Evolutionary conservation across 1,140 invertebrate species (phyloP).

Genomic region (Agrypnia vestita): DNA sequence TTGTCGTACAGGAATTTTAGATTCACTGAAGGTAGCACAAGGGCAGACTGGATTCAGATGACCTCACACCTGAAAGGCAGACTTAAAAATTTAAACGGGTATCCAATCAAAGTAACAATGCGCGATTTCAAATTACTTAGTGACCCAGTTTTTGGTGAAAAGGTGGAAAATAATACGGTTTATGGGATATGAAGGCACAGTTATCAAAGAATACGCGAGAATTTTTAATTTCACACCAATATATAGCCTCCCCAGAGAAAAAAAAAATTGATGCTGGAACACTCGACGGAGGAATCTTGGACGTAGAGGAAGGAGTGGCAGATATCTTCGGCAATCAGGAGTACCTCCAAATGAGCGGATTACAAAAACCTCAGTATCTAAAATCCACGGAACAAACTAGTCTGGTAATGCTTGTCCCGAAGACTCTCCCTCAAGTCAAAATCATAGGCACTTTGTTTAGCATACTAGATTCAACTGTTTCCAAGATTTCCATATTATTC

Average conservation of each 20-base stretch:
- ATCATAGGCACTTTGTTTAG: constrained; percentile 18
- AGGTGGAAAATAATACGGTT: constrained; percentile 39
- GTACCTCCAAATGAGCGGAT: constrained; percentile 1
- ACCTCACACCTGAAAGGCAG: background rate
- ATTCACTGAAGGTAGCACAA: background rate
- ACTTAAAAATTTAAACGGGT: too few relatives aligned
- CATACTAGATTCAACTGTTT: constrained; percentile 20
- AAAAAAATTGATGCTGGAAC: too few relatives aligned
- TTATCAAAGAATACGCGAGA: constrained; percentile 47
- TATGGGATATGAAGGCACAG: constrained; percentile 37
- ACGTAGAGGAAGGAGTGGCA: constrained; percentile 42
- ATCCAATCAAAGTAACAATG: constrained; percentile 51
- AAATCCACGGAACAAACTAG: constrained; percentile 29
- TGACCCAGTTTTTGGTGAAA: constrained; percentile 28
- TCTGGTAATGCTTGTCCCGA: constrained; percentile 45
- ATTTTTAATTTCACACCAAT: constrained; percentile 53
- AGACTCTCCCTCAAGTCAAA: constrained; percentile 24
- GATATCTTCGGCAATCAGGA: constrained; percentile 52
- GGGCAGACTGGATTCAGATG: background rate
- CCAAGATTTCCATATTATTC: background rate
- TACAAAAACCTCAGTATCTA: constrained; percentile 38
- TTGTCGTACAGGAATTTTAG: background rate
- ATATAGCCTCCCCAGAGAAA: constrained; percentile 34
- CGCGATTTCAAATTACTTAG: constrained; percentile 36
- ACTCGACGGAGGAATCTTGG: constrained; percentile 17